Conservation (phyloP, 2,888 invertebrate genomes). For the Drosophila acutilabella region DNA sequence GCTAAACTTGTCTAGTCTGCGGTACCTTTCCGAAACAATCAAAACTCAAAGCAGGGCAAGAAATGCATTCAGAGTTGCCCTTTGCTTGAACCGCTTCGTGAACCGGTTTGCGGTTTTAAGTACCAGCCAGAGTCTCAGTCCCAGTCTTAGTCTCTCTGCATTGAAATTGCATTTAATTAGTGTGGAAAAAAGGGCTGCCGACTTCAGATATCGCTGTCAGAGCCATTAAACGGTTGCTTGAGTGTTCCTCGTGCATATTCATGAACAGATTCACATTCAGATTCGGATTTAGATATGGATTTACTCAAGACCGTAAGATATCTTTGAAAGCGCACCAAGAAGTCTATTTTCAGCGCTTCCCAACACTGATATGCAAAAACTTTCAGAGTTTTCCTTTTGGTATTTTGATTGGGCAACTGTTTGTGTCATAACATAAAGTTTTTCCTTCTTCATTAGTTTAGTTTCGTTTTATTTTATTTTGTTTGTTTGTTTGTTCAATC, state of each 20-base stretch:
- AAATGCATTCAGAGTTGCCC: slow-evolving; percentile 44
- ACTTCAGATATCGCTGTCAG: slow-evolving; percentile 47
- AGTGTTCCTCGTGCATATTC: slow-evolving; percentile 57
- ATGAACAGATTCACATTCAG: slow-evolving; percentile 42
- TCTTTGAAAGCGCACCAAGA: slow-evolving; percentile 58
- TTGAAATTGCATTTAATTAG: slow-evolving; percentile 74
- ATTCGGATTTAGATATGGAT: slow-evolving; percentile 12
- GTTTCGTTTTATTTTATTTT: slow-evolving; percentile 8
- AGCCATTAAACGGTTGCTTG: slow-evolving; percentile 51
- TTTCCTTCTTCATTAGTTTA: neutral
- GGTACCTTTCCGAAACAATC: slow-evolving; percentile 14
- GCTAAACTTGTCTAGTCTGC: slow-evolving; percentile 53
- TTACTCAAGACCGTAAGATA: slow-evolving; percentile 32
- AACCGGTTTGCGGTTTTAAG: slow-evolving; percentile 60
- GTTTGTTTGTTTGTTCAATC: slow-evolving; percentile 13
- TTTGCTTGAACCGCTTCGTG: slow-evolving; percentile 44
- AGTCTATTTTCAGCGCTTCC: slow-evolving; percentile 34
- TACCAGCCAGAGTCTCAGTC: neutral
- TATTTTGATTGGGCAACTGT: slow-evolving; percentile 51
- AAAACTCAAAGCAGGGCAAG: neutral
- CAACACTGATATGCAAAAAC: slow-evolving; percentile 68
- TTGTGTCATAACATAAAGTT: slow-evolving; percentile 61
- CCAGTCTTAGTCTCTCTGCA: slow-evolving; percentile 11
- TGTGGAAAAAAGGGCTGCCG: slow-evolving; percentile 36
- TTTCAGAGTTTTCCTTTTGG: slow-evolving; percentile 23